Evolutionary conservation across 2,797 vertebrate species (phyloP), one percentile per base, ranked within the genome.

Genomic region (Sternarchorhynchus goeldii): DNA sequence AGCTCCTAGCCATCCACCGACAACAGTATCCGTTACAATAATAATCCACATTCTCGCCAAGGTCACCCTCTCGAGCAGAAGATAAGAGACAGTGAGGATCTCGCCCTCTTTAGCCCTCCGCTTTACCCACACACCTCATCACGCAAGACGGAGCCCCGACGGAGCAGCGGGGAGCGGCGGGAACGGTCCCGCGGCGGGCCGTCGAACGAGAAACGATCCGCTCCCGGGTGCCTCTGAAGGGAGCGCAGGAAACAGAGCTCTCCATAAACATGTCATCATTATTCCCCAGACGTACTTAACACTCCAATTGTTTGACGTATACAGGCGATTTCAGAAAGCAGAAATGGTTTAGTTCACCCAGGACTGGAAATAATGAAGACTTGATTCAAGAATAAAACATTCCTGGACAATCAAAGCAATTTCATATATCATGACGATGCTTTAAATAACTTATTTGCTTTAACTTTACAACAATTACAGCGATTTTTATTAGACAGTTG

Each of bases 11-110:
- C 89, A 90, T 85, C 83, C 87, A 90, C 89, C 69, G 90, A 92
- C 90, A 93, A 88, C 88, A 76, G 86, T 91, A 91, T 94, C 91
- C 88, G 85, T 93, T 93, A 88, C 92, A 90, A 92, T 88, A 92
- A 91, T 91, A 90, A 90, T 88, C 89, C 87, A 89, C 90, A 91
- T 92, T 92, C 92, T 90, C 85, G 89, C 92, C 92, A 93, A 93
- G 93, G 93, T 94, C 92, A 92, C 84, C 87, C 79, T 79, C 55
- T 20, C 50, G 50, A 50, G 41, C 56, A 73, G 60, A 75, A 50
- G 65, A 70, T 83, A 63, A 81, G 57, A 77, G 63, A 65, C 20
- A 41, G 62, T 58, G 34, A 18, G 76, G 72, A 73, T 76, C 75
- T 75, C 67, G 56, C 7, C 50, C 16, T 53, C 72, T 71, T 80